Conservation (phyloP, 1,140 invertebrate species). For the Megalonaias nervosa region DNA sequence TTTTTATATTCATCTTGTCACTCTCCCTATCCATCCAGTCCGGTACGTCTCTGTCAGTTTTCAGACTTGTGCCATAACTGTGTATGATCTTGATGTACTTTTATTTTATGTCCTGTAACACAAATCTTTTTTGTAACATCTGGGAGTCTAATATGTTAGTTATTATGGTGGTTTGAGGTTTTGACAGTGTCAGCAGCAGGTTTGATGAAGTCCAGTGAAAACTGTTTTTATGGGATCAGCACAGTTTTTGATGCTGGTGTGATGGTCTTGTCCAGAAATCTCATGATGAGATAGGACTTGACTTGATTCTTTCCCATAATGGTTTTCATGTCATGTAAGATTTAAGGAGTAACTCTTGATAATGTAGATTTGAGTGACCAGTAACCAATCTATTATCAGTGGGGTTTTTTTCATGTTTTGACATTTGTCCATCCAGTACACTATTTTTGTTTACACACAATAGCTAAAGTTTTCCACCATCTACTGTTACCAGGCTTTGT, state of each 20-base stretch:
- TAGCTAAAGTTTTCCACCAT: too few species aligned
- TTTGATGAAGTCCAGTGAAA: conserved; percentile 12
- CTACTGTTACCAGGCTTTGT: too few species aligned
- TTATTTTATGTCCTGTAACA: background rate
- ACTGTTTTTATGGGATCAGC: conserved; percentile 20
- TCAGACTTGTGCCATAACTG: background rate
- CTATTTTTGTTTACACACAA: too few species aligned
- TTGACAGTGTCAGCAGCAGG: conserved; percentile 36
- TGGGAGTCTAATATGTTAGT: background rate
- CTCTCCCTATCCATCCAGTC: too few species aligned
- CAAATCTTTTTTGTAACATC: background rate
- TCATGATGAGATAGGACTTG: conserved; percentile 18
- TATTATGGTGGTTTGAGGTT: conserved; percentile 7
- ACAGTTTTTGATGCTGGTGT: conserved; percentile 35
- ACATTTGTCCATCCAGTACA: too few species aligned
- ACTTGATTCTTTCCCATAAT: conserved; percentile 27
- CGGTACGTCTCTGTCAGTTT: too few species aligned
- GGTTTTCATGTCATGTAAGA: conserved; percentile 1
- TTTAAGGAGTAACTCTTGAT: too few species aligned
- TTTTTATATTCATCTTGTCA: too few species aligned
- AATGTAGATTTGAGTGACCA: too few species aligned
- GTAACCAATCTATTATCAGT: too few species aligned
- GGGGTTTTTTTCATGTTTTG: too few species aligned
- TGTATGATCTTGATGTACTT: background rate
- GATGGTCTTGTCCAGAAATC: conserved; percentile 40